Conservation (phyloP, 2,113 vertebrate species). For the Tetrao urogallus region DNA sequence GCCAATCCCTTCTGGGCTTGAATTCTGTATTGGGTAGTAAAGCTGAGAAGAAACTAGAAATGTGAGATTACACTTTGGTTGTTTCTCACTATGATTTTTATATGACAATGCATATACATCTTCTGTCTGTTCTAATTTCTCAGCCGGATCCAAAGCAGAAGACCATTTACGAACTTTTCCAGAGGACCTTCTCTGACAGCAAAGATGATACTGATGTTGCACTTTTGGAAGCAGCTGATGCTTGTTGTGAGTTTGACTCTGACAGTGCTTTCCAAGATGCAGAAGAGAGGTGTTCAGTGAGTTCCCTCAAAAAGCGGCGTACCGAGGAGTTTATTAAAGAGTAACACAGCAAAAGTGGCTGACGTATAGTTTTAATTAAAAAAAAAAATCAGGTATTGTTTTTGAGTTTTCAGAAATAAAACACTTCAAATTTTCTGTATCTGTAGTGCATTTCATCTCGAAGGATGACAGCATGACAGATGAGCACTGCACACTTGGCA, state of each 20-base stretch:
- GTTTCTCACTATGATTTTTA: not conserved
- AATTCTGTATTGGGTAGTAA: not conserved
- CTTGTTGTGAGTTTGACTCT: slow-evolving; percentile 74
- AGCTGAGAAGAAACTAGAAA: not conserved
- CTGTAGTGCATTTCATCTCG: not conserved
- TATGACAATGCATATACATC: not conserved
- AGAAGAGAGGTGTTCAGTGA: slow-evolving; percentile 10
- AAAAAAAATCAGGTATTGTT: not conserved
- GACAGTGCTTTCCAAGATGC: not conserved
- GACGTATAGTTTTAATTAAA: not conserved
- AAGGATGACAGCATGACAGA: not conserved
- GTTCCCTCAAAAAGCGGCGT: slow-evolving; percentile 68
- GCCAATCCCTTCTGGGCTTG: not conserved
- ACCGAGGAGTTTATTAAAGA: slow-evolving; percentile 58
- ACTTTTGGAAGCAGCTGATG: slow-evolving; percentile 77
- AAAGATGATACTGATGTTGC: slow-evolving; percentile 69
- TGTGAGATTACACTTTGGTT: not conserved
- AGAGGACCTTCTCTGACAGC: slow-evolving; percentile 82
- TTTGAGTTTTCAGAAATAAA: slow-evolving; percentile 51
- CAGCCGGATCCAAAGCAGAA: slow-evolving; percentile 82
- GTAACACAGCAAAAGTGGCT: not conserved
- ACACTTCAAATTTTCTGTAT: not conserved
- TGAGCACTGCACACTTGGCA: not conserved
- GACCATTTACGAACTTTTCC: slow-evolving; percentile 88
- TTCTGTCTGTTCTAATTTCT: slow-evolving; percentile 5